phyloP scores from a whole-genome alignment of 2,888 invertebrate species.

The Agonopterix arenella region DNA sequence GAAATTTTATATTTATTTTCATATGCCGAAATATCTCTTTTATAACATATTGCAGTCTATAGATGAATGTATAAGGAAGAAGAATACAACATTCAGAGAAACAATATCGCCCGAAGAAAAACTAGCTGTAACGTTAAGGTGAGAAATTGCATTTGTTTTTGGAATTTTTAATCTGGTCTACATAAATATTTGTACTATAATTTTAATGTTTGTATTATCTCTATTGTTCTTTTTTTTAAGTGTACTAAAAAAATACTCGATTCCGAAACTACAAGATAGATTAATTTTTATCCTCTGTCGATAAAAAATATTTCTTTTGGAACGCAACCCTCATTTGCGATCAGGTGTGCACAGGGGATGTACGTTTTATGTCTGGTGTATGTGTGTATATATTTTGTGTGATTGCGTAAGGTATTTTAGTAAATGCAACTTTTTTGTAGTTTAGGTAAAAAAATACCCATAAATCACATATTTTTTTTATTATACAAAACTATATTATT shows the following conservation, averaged over 20 bases:
- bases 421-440: too few relatives aligned
- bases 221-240: neutral
- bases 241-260: slow-evolving; percentile 1
- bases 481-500: too few relatives aligned
- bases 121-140: slow-evolving; percentile 22
- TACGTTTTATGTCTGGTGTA: too few relatives aligned
- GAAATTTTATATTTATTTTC: slow-evolving; percentile 15
- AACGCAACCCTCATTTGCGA: slow-evolving; percentile 1
- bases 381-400: too few relatives aligned
- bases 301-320: slow-evolving; percentile 7
- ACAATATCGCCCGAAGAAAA: slow-evolving; percentile 20
- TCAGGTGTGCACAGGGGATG: too few relatives aligned
- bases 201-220: too few relatives aligned
- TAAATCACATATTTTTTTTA: too few relatives aligned
- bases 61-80: slow-evolving; percentile 12
- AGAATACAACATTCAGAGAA: slow-evolving; percentile 18
- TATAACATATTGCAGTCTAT: slow-evolving; percentile 13
- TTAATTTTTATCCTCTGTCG: slow-evolving; percentile 10
- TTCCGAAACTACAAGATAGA: slow-evolving; percentile 11
- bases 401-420: too few relatives aligned
- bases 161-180: slow-evolving; percentile 9
- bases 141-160: slow-evolving; percentile 3
- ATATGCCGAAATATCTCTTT: slow-evolving; percentile 14
- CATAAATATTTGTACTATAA: slow-evolving; percentile 5
- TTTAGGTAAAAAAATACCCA: too few relatives aligned